phyloP scores from a whole-genome alignment of 2,888 invertebrate species.

The Apotomis turbidana region DNA sequence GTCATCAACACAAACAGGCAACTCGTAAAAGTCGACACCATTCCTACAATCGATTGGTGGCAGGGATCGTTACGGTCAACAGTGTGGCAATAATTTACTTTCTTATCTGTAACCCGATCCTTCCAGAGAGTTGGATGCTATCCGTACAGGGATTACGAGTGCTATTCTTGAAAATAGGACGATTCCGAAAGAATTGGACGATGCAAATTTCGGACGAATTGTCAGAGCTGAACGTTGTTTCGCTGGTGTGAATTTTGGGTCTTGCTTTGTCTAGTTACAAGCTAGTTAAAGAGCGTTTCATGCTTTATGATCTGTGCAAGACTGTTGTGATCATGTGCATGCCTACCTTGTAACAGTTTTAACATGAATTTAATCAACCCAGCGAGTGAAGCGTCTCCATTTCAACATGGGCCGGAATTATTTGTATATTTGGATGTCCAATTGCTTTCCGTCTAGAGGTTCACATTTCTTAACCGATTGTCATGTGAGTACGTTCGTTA shows the following conservation, averaged over 20 bases:
- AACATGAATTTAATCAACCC: no score
- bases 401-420: no score
- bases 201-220: slow-evolving; percentile 39
- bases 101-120: slow-evolving; percentile 72
- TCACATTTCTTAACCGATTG: no score
- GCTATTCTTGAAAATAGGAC: slow-evolving; percentile 33
- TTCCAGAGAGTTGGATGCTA: slow-evolving; percentile 61
- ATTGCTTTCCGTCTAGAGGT: no score
- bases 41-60: slow-evolving; percentile 38
- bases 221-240: slow-evolving; percentile 5
- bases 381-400: no score
- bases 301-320: neutral
- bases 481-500: no score
- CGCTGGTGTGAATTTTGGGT: slow-evolving; percentile 2
- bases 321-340: no score
- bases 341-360: no score
- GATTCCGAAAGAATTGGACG: slow-evolving; percentile 38
- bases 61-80: slow-evolving; percentile 61
- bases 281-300: neutral
- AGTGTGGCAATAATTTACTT: slow-evolving; percentile 71
- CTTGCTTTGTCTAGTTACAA: neutral
- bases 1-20: slow-evolving; percentile 40
- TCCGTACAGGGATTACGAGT: slow-evolving; percentile 48
- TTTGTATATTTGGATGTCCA: no score
- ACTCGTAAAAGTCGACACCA: slow-evolving; percentile 41